These are phyloP conservation scores for Drosophila sp. DNA, from an alignment of 1,140 invertebrate species.

Conservation along the genomic window DNA sequence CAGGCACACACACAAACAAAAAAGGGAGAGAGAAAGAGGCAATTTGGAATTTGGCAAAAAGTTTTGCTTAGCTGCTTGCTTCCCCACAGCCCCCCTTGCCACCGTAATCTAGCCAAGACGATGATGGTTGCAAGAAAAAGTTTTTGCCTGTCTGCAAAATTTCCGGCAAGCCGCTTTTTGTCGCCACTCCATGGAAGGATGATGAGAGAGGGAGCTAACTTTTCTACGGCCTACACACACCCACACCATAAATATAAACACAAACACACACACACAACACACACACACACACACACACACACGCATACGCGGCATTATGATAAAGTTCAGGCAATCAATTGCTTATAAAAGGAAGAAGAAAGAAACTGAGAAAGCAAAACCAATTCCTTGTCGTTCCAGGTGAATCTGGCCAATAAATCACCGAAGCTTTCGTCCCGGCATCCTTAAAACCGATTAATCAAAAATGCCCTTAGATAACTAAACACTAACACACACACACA, in stretches of 20 bases:
- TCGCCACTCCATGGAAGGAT: constrained; percentile 30
- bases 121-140: constrained; percentile 36
- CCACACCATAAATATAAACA: neutral
- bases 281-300: constrained; percentile 12
- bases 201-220: neutral
- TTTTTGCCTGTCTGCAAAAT: constrained; percentile 57
- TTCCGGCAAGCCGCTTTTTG: constrained; percentile 48
- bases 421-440: constrained; percentile 23
- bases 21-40: constrained; percentile 6
- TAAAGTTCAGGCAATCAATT: constrained; percentile 54
- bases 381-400: constrained; percentile 33
- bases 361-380: constrained; percentile 22
- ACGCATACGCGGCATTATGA: constrained; percentile 40
- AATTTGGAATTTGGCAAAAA: constrained; percentile 65
- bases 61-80: constrained; percentile 40
- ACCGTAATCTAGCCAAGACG: neutral
- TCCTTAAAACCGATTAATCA: constrained; percentile 57
- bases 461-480: constrained; percentile 53
- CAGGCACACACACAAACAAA: neutral
- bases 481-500: constrained; percentile 12
- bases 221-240: neutral
- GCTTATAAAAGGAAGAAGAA: constrained; percentile 35
- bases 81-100: neutral
- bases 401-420: constrained; percentile 63
- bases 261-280: constrained; percentile 1